Evolutionary conservation across 35 echinoderm and acorn worm species (phyloP).

Genomic region (Lytechinus pictus): DNA sequence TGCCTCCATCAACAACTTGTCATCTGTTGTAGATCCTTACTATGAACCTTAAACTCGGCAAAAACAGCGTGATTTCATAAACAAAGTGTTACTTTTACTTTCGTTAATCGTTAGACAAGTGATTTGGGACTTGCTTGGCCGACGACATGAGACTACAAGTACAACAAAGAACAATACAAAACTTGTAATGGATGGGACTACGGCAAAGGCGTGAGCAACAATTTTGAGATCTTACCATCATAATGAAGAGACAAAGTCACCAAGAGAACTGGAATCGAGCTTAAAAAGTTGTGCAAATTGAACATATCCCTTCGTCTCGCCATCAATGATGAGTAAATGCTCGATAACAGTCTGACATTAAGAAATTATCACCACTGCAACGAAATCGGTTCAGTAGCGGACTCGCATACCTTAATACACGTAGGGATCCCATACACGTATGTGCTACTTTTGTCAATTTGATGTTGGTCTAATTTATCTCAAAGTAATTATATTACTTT

Average conservation of each 20-base stretch:
- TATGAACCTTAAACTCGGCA: no score
- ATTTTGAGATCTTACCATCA: constrained; percentile 63
- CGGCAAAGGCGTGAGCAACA: no score
- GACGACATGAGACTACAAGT: no score
- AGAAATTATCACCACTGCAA: neutral
- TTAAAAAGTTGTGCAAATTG: constrained; percentile 80
- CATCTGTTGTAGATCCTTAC: no score
- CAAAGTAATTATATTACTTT: neutral
- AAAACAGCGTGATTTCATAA: no score
- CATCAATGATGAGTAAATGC: neutral
- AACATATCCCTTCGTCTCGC: constrained; percentile 63
- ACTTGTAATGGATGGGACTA: neutral
- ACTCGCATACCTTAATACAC: neutral
- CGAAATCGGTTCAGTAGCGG: neutral
- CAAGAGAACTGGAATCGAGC: constrained; percentile 73
- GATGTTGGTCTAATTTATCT: neutral
- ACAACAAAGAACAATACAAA: neutral
- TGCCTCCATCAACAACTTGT: no score
- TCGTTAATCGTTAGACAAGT: no score
- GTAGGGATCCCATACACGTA: no score
- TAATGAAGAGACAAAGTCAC: constrained; percentile 80
- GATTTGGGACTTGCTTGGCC: no score
- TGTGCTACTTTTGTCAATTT: neutral
- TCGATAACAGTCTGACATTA: neutral
- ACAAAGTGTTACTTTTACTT: no score